Evolutionary conservation across 2,797 vertebrate genomes (phyloP).

Genomic region (Ceryle rudis): DNA sequence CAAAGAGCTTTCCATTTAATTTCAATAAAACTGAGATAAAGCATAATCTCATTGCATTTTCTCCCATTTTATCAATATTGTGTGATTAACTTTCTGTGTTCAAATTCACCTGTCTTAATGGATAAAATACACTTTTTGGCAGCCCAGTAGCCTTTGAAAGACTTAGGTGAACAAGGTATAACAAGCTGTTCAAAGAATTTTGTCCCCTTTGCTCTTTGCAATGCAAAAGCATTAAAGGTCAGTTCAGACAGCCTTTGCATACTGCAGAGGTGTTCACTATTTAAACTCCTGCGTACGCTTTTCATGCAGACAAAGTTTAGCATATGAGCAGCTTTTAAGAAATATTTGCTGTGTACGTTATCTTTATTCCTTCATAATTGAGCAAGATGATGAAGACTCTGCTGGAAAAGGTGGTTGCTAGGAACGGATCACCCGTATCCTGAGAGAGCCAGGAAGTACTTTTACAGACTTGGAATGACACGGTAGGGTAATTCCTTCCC

Average conservation of each 20-base stretch:
- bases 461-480: background rate
- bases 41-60: background rate
- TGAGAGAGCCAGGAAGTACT: background rate
- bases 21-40: background rate
- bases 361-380: background rate
- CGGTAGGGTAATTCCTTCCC: background rate
- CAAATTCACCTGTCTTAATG: background rate
- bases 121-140: background rate
- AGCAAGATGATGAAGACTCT: background rate
- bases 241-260: constrained; percentile 9
- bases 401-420: background rate
- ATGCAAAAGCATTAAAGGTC: constrained; percentile 32
- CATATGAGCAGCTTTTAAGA: background rate
- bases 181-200: constrained; percentile 22
- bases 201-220: background rate
- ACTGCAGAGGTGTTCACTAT: background rate
- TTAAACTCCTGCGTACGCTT: background rate
- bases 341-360: background rate
- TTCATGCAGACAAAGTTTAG: background rate
- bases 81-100: background rate
- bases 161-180: constrained; percentile 2
- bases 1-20: background rate
- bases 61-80: background rate
- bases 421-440: background rate
- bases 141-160: background rate